These are phyloP conservation scores for Unio delphinus DNA, from an alignment of 2,888 invertebrate species.

Conservation along the genomic window DNA sequence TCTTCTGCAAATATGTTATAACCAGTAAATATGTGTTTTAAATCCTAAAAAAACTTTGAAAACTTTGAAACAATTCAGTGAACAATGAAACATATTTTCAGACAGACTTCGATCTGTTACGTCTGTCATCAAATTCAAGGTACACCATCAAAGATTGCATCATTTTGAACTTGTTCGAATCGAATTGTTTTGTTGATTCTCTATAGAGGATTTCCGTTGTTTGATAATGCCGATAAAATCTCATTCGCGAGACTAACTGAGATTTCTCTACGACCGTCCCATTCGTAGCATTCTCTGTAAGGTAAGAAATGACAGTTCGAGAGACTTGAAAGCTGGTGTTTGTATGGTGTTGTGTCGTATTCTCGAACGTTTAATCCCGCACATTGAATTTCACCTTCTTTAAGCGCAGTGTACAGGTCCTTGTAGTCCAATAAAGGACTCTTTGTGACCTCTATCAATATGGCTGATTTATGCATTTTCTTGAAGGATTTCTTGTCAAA, in stretches of 20 bases:
- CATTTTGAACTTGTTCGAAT: no score
- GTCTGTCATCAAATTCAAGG: no score
- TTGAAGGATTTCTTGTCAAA: slow-evolving; percentile 84
- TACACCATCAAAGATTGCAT: no score
- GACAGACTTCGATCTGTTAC: no score
- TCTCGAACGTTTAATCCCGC: slow-evolving; percentile 93
- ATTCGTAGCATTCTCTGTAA: slow-evolving; percentile 35
- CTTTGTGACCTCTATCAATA: slow-evolving; percentile 89
- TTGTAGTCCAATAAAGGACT: slow-evolving; percentile 79
- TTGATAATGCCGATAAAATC: slow-evolving; percentile 1
- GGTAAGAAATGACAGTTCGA: slow-evolving; percentile 88
- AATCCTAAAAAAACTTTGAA: no score
- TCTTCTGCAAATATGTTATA: no score
- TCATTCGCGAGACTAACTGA: slow-evolving; percentile 26
- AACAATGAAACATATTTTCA: no score
- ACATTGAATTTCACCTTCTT: slow-evolving; percentile 80
- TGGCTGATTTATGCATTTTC: slow-evolving; percentile 87
- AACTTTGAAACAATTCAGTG: no score
- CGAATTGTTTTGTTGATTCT: no score
- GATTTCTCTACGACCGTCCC: slow-evolving; percentile 36
- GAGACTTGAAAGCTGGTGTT: slow-evolving; percentile 82
- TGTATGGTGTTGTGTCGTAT: slow-evolving; percentile 77
- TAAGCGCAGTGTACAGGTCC: slow-evolving; percentile 83
- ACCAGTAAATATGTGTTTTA: no score
- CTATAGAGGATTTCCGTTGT: no score